Base-by-base conservation (phyloP, 2,113 vertebrate genomes). In the Protobothrops flavoviridis region DNA sequence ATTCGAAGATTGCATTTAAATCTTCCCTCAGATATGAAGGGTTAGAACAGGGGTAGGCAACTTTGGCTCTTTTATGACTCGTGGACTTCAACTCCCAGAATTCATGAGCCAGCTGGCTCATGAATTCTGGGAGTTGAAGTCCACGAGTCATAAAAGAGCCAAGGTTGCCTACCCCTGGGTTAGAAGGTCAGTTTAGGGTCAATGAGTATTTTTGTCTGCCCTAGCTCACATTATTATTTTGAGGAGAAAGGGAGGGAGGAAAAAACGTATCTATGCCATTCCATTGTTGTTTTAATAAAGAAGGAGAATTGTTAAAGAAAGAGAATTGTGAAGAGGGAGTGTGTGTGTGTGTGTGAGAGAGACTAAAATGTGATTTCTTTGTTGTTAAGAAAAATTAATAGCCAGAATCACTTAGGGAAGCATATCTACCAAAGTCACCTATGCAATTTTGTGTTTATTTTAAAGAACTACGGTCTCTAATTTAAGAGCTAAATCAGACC, bases 401-500 rank as follows among this genome's bases (percentile, higher is more conserved):
- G 8, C 43, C 17, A 13, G 87, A 43, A 6, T 2, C 57, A 50
- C 59, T 50, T 39, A 50, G 64, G 20, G 29, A 45, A 93, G 23
- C 53, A 33, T 17, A 8, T 52, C 26, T 90, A n/a, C 20, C 52
- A 13, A 89, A 43, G 43, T 17, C 21, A 61, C 10, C 23, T n/a
- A 6, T 39, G 20, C 1, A 10, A 81, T 4, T 11, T 88, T 26
- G 24, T 85, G 24, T 21, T 13, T 43, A 3, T 48, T 26, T 33
- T 50, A 33, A 57, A 53, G 3, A 8, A 24, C 10, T 1, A 23
- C 8, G 59, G 89, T 52, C 56, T 59, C 61, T n/a, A 5, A 85
- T 26, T 81, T 88, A 11, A 53, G 8, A 53, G 52, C 64, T 29
- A 87, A 89, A 15, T 3, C 87, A 57, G 92, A 93, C 96, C 94